A percentile compares a stretch with the other conserved stretches of the same genome.
These are phyloP conservation scores for Sphenopsis melanotis DNA, from an alignment of 2,797 vertebrate genomes.

Conservation along the genomic window DNA sequence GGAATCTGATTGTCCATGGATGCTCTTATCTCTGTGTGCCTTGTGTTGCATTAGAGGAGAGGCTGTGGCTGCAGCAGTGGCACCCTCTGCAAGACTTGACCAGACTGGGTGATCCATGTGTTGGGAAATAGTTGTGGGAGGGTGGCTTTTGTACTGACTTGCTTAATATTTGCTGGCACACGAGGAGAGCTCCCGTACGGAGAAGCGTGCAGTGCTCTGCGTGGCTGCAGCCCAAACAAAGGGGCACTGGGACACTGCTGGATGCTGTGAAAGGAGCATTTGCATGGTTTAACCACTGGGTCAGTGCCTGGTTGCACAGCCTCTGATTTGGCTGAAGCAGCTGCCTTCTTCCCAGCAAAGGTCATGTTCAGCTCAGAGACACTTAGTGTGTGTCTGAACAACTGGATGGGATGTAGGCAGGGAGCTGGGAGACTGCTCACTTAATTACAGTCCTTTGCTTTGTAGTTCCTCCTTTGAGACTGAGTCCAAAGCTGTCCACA, in stretches of 20 bases:
- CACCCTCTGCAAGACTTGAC: background rate
- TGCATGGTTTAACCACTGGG: background rate
- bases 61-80: background rate
- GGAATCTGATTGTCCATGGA: background rate
- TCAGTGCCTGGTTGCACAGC: background rate
- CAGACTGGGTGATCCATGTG: background rate
- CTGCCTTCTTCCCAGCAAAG: slow-evolving; percentile 36
- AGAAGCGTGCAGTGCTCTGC: background rate
- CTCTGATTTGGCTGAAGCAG: background rate
- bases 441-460: background rate
- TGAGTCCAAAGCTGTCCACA: background rate
- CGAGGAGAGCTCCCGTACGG: background rate
- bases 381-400: background rate
- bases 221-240: background rate
- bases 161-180: background rate
- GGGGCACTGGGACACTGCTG: background rate
- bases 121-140: slow-evolving; percentile 6
- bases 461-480: background rate
- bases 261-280: background rate
- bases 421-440: background rate
- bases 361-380: background rate
- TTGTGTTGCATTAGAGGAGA: background rate
- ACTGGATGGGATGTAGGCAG: background rate
- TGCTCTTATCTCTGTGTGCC: background rate
- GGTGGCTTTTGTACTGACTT: background rate